Base-by-base conservation (phyloP, 2,113 vertebrate species). In the Chlamydotis undulata region DNA sequence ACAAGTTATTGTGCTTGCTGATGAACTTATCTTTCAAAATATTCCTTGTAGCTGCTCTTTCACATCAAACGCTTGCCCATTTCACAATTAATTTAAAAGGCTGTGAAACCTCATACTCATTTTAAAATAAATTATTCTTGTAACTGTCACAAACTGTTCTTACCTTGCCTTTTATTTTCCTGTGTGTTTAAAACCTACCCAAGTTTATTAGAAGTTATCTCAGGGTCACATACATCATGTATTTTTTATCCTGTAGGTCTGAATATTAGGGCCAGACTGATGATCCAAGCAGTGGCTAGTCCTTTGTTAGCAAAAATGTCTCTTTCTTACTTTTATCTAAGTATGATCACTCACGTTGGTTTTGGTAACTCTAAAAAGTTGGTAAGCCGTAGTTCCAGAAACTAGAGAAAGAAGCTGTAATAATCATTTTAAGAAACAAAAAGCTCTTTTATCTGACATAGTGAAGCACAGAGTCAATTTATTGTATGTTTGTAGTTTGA, bases 391-490 rank as follows among this genome's bases (percentile, higher is more conserved):
- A 24, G 15, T 74, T 93, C 17, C 4, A 7, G 19, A 74, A 74
- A 45, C 12, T n/a, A 19, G 14, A 24, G 19, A 50, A 57, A 43
- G 33, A 19, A 29, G 10, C 65, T 55, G 10, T 52, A 47, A 25
- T 31, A 83, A 57, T 49, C 0, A 35, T 41, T 64, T 22, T 7
- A 64, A 31, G 7, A 39, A 89, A 35, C 1, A 75, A 87, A 92
- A 56, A 31, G 2, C 2, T 7, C 0, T 23, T 19, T n/a, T 17
- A 12, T 33, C 9, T n/a, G 14, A 4, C 10, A 8, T 10, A 35
- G 13, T 37, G 23, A 81, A 70, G 10, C 19, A 28, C 8, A 43
- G 22, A 63, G 22, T 33, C 0, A 0, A 31, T 71, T 56, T 49
- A 55, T 47, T 19, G 4, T 37, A 29, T 39, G 2, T 35, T 4